A percentile compares a stretch with the other conserved stretches of the same genome.
These are phyloP conservation scores for Coracias cyanogaster DNA, from an alignment of 2,797 vertebrate species.

Conservation along the genomic window DNA sequence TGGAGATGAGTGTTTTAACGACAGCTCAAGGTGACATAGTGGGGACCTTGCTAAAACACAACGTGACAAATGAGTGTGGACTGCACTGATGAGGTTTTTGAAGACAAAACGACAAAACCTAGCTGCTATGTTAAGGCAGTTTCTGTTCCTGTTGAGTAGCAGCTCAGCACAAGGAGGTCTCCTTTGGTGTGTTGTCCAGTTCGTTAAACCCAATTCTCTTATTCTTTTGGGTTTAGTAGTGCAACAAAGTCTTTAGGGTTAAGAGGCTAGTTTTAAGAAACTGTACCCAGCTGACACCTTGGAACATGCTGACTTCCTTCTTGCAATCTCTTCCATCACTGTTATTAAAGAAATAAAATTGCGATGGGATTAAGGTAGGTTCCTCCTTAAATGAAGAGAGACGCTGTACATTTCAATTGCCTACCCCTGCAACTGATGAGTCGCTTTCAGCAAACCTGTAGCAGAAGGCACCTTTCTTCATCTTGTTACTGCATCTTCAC, in stretches of 20 bases:
- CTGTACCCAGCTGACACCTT: neutral
- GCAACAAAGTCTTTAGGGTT: slow-evolving; percentile 56
- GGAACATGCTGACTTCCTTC: neutral
- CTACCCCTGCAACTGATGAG: neutral
- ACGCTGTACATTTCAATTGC: neutral
- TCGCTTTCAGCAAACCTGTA: neutral
- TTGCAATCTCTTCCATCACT: neutral
- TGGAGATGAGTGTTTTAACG: neutral
- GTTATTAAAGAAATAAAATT: neutral
- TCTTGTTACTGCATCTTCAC: slow-evolving; percentile 11
- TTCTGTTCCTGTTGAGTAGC: slow-evolving; percentile 62
- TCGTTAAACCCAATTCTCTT: slow-evolving; percentile 43
- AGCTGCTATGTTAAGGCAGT: slow-evolving; percentile 71
- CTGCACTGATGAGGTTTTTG: neutral
- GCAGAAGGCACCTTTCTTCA: slow-evolving; percentile 71
- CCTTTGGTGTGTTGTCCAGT: slow-evolving; percentile 67
- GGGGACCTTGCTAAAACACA: slow-evolving; percentile 2
- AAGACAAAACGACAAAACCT: slow-evolving; percentile 26
- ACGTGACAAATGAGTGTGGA: neutral
- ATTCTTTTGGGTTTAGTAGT: slow-evolving; percentile 63
- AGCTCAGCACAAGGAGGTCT: slow-evolving; percentile 67
- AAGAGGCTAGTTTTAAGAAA: slow-evolving; percentile 40
- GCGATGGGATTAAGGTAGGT: neutral
- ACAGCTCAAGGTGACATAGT: neutral
- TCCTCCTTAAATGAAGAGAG: slow-evolving; percentile 13